Evolutionary conservation across 2,113 vertebrate species (phyloP).

Genomic region (Pipra filicauda): DNA sequence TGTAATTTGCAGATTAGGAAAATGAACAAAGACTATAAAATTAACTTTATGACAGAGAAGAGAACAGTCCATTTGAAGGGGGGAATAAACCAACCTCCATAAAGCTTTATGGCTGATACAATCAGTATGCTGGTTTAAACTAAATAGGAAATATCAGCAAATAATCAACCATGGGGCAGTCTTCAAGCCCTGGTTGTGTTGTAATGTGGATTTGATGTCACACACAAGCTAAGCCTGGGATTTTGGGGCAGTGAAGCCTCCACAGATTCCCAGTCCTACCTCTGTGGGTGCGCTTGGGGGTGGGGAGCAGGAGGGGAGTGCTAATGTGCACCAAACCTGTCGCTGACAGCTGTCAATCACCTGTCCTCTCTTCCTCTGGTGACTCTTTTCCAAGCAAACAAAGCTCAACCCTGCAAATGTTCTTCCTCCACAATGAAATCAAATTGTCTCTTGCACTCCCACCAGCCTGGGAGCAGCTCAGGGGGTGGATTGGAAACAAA

Average conservation of each 20-base stretch:
- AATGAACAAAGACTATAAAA: constrained; percentile 81
- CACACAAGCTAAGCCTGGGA: neutral
- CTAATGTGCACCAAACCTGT: neutral
- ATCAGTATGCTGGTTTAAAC: constrained; percentile 49
- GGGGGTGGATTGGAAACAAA: neutral
- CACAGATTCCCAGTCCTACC: neutral
- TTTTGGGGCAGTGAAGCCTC: neutral
- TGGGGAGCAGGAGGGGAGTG: neutral
- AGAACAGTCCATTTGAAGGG: constrained; percentile 25
- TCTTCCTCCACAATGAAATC: neutral
- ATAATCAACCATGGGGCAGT: neutral
- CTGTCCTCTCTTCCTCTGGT: neutral
- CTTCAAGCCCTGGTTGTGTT: neutral
- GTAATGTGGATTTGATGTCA: neutral
- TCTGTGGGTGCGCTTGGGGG: neutral
- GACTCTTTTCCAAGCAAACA: neutral
- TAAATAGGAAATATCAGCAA: constrained; percentile 43
- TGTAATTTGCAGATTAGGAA: constrained; percentile 83
- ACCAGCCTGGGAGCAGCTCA: neutral
- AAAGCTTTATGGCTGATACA: constrained; percentile 51
- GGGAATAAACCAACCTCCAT: constrained; percentile 40
- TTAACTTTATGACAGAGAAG: constrained; percentile 76
- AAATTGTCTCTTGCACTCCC: neutral
- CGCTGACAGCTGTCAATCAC: neutral
- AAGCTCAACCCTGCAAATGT: neutral